A percentile compares a stretch with the other conserved stretches of the same genome.
phyloP scores from a whole-genome alignment of 2,113 vertebrate genomes.

The Cynopterus brachyotis region DNA sequence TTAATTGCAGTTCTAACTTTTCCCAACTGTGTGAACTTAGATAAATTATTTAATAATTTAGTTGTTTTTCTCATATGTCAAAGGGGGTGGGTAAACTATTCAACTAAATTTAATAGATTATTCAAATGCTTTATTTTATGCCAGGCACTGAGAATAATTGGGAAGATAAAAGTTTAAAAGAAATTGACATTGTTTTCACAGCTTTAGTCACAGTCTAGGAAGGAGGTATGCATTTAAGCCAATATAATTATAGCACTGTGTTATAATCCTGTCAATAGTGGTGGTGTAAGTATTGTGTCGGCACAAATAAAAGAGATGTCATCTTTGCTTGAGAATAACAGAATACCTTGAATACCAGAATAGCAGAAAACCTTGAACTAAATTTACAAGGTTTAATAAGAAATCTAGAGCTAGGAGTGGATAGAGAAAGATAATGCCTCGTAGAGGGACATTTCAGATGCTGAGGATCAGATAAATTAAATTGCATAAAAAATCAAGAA shows the following conservation, averaged over 20 bases:
- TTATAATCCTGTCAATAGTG: neutral
- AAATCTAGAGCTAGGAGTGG: neutral
- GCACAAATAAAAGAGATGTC: constrained; percentile 7
- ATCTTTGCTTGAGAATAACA: neutral
- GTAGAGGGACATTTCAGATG: neutral
- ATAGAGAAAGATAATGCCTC: neutral
- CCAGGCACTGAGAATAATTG: neutral
- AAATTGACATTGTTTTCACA: neutral
- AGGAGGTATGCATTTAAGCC: neutral
- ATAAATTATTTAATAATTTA: neutral
- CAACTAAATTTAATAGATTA: neutral
- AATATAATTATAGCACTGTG: neutral
- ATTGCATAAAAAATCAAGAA: neutral
- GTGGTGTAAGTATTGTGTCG: neutral
- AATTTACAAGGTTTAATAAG: neutral
- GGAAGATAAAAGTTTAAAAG: neutral
- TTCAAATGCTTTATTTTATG: neutral
- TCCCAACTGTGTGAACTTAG: neutral
- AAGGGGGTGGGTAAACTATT: neutral
- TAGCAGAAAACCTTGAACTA: neutral
- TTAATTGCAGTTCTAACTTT: neutral
- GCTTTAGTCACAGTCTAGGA: neutral
- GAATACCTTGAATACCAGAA: neutral
- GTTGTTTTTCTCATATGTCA: constrained; percentile 14
- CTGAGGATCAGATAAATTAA: neutral